A percentile compares a stretch with the other conserved stretches of the same genome.
Conservation (phyloP, 2,113 vertebrate genomes). For the Cichladusa arquata region DNA sequence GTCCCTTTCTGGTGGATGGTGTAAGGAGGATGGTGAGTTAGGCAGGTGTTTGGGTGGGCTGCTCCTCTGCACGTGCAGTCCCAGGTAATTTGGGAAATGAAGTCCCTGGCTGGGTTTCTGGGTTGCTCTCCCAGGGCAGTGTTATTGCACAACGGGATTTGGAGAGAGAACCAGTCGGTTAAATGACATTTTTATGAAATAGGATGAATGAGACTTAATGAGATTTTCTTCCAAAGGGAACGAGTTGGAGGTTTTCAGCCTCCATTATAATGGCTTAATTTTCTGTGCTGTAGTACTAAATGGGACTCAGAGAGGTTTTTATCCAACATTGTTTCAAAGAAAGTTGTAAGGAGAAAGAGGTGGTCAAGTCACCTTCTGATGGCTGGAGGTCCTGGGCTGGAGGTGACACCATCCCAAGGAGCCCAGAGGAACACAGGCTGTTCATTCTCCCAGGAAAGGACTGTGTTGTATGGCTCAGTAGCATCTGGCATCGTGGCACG, state of each 20-base stretch:
- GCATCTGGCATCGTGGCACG: fast-evolving
- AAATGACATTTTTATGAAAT: neutral
- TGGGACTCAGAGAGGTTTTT: neutral
- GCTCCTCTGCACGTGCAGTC: fast-evolving
- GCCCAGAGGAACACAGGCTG: neutral
- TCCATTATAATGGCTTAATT: neutral
- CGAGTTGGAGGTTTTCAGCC: neutral
- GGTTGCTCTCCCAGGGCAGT: neutral
- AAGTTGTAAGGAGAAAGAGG: neutral
- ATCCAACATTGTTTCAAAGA: neutral
- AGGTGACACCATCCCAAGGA: neutral
- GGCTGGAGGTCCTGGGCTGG: neutral
- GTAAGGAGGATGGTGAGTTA: neutral
- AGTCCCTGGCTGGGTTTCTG: neutral
- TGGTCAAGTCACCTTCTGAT: neutral
- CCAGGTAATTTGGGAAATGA: fast-evolving
- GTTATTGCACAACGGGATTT: neutral
- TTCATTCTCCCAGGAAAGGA: neutral
- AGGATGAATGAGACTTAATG: neutral
- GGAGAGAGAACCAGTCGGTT: neutral
- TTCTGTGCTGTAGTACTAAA: neutral
- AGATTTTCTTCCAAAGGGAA: neutral
- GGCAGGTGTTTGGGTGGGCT: neutral
- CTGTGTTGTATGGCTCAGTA: fast-evolving
- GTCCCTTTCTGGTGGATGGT: neutral